Percentiles rank a stretch among this genome's conserved stretches.
These are phyloP conservation scores for Ypsolopha sequella DNA, from an alignment of 2,888 invertebrate species.

Conservation along the genomic window DNA sequence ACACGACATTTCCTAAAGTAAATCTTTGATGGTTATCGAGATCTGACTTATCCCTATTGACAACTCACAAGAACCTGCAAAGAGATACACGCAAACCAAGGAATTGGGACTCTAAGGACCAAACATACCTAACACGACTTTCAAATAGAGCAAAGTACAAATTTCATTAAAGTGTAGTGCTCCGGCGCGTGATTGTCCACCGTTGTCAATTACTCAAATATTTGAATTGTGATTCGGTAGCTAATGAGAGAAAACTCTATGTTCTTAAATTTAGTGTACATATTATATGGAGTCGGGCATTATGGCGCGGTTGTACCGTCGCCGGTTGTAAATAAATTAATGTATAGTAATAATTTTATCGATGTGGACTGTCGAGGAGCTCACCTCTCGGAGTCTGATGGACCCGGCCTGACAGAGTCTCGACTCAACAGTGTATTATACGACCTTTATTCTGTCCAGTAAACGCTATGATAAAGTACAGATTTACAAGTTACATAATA, in stretches of 20 bases:
- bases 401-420: slow-evolving; percentile 14
- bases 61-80: not conserved
- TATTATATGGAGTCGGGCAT: slow-evolving; percentile 65
- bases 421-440: slow-evolving; percentile 34
- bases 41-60: too few relatives aligned
- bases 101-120: slow-evolving; percentile 59
- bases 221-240: slow-evolving; percentile 71
- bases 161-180: slow-evolving; percentile 62
- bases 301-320: slow-evolving; percentile 52
- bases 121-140: slow-evolving; percentile 61
- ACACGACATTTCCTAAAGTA: not conserved
- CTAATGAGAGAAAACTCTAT: slow-evolving; percentile 68
- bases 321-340: slow-evolving; percentile 57
- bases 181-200: slow-evolving; percentile 67
- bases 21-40: too few relatives aligned
- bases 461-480: slow-evolving; percentile 48
- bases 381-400: slow-evolving; percentile 17
- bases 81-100: slow-evolving; percentile 18
- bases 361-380: slow-evolving; percentile 39
- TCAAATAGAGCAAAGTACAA: slow-evolving; percentile 64
- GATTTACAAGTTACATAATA: slow-evolving; percentile 52
- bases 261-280: slow-evolving; percentile 67
- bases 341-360: slow-evolving; percentile 65
- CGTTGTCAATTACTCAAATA: slow-evolving; percentile 70
- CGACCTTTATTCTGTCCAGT: slow-evolving; percentile 61